Evolutionary conservation across 1,140 invertebrate genomes (phyloP).

Genomic region (Tetragnatha versicolor): DNA sequence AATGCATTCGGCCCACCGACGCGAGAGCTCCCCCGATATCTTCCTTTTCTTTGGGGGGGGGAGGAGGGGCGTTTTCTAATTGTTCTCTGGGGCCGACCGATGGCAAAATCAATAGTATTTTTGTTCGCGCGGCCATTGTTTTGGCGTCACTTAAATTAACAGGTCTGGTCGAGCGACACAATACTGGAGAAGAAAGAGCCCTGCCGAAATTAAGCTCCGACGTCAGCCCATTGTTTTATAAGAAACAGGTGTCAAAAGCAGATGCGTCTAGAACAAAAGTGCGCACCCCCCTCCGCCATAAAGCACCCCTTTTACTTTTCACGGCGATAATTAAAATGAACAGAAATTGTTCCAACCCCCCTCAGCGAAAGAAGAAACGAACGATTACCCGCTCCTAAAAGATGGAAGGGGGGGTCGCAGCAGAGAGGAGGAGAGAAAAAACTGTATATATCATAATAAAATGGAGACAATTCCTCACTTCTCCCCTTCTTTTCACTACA

Average conservation of each 20-base stretch:
- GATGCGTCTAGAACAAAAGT: constrained; percentile 56
- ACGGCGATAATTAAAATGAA: constrained; percentile 56
- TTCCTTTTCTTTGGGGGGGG: constrained; percentile 10
- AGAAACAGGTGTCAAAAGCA: constrained; percentile 56
- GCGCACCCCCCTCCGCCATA: constrained; percentile 9
- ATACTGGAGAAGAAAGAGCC: constrained; percentile 38
- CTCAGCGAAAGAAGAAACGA: constrained; percentile 27
- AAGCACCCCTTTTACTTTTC: constrained; percentile 44
- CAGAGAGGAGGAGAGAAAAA: constrained; percentile 33
- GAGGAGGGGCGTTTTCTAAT: constrained; percentile 52
- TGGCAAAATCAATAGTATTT: constrained; percentile 56
- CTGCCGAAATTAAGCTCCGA: constrained; percentile 52
- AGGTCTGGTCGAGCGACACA: constrained; percentile 48
- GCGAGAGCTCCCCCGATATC: constrained; percentile 45
- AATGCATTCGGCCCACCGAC: constrained; percentile 46
- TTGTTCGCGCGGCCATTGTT: constrained; percentile 51
- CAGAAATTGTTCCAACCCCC: constrained; percentile 43
- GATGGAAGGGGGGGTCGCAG: too few relatives aligned
- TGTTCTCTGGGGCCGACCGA: constrained; percentile 52
- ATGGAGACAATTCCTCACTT: constrained; percentile 37
- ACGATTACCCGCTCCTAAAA: constrained; percentile 48
- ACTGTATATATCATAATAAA: constrained; percentile 44
- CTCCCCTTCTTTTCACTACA: constrained; percentile 42
- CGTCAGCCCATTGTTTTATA: constrained; percentile 55
- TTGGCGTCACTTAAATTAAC: constrained; percentile 56